Conservation (phyloP, 2,797 vertebrate genomes). For the Octomys mimax region DNA sequence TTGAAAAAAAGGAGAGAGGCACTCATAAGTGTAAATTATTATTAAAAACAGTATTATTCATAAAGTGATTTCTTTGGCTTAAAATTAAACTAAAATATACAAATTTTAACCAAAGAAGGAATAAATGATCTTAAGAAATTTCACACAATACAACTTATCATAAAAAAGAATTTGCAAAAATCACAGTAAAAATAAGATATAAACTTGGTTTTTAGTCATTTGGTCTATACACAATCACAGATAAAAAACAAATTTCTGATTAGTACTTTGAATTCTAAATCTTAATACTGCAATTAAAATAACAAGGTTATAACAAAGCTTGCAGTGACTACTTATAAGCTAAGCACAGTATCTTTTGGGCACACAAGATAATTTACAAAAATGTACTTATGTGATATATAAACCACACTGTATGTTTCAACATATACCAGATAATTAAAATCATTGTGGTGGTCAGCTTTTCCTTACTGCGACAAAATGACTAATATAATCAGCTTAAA, state of each 20-base stretch:
- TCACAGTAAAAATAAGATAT: neutral
- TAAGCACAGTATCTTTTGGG: neutral
- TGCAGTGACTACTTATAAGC: conserved; percentile 15
- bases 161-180: neutral
- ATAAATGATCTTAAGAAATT: neutral
- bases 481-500: neutral
- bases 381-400: neutral
- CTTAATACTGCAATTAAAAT: neutral
- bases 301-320: neutral
- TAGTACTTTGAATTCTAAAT: neutral
- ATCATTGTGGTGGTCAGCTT: neutral
- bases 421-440: conserved; percentile 16
- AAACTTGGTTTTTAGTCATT: neutral
- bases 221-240: neutral
- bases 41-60: neutral
- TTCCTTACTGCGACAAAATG: neutral
- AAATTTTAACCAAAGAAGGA: neutral
- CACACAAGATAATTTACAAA: neutral
- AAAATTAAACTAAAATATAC: neutral
- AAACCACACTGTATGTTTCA: neutral
- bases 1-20: neutral
- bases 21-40: neutral
- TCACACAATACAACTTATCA: neutral
- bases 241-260: neutral
- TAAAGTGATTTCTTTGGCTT: neutral